These are phyloP conservation scores for Parnassius smintheus DNA, from an alignment of 2,888 invertebrate genomes.

Conservation along the genomic window DNA sequence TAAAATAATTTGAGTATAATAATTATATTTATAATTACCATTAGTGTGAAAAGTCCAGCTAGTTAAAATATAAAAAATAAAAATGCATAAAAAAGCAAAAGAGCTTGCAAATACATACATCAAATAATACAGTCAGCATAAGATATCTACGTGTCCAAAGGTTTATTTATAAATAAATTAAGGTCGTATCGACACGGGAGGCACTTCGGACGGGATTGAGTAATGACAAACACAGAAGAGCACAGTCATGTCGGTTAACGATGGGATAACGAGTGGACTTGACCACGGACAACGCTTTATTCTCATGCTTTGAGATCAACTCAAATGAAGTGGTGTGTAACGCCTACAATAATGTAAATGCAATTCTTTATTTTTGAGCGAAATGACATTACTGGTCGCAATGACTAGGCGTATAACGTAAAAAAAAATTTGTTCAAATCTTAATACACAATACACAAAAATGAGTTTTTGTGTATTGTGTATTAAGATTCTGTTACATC, in stretches of 20 bases:
- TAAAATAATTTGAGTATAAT: too few relatives aligned
- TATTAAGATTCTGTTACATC: too few relatives aligned
- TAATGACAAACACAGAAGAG: slow-evolving; percentile 58
- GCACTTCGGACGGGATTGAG: slow-evolving; percentile 59
- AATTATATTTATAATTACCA: too few relatives aligned
- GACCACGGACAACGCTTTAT: slow-evolving; percentile 41
- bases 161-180: slow-evolving; percentile 76
- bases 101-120: too few relatives aligned
- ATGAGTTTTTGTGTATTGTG: too few relatives aligned
- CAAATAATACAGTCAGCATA: slow-evolving; percentile 1
- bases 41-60: too few relatives aligned
- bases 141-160: slow-evolving; percentile 40
- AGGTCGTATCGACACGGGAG: slow-evolving; percentile 51
- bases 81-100: too few relatives aligned
- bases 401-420: slow-evolving; percentile 17
- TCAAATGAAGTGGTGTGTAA: slow-evolving; percentile 24
- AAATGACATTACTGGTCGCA: slow-evolving; percentile 12
- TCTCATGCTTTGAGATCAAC: slow-evolving; percentile 38
- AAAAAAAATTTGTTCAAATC: too few relatives aligned
- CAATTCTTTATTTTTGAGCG: slow-evolving; percentile 32
- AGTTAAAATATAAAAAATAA: too few relatives aligned
- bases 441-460: too few relatives aligned
- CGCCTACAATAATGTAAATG: slow-evolving; percentile 36
- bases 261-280: slow-evolving; percentile 44
- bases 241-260: slow-evolving; percentile 70